phyloP scores from a whole-genome alignment of 2,797 vertebrate species.

The Bovichtus variegatus region DNA sequence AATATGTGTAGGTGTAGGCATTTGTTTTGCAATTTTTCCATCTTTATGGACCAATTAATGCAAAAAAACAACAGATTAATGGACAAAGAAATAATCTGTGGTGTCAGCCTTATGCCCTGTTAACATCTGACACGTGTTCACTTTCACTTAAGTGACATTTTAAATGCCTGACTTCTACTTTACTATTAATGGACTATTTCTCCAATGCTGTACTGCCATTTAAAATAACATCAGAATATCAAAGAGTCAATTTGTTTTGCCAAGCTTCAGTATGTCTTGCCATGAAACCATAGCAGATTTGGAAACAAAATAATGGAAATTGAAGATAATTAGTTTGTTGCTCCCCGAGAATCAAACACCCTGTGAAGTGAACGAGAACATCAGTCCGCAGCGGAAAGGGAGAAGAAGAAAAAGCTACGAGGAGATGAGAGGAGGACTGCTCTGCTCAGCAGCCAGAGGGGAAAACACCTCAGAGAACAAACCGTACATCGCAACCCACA shows the following conservation, averaged over 20 bases:
- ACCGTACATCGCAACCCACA: slow-evolving; percentile 18
- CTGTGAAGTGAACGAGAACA: background rate
- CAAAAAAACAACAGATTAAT: background rate
- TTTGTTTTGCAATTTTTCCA: background rate
- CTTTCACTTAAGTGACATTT: background rate
- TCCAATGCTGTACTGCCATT: too few species aligned
- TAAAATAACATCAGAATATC: background rate
- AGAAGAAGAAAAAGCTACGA: too few species aligned
- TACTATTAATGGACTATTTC: too few species aligned
- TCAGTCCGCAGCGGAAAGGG: background rate
- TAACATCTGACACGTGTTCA: too few species aligned
- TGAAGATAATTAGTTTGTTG: background rate
- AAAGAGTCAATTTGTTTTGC: background rate
- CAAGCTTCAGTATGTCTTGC: background rate
- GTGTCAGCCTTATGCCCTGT: background rate
- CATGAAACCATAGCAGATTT: background rate
- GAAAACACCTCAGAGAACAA: background rate
- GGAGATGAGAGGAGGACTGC: background rate
- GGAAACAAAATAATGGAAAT: background rate
- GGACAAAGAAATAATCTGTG: background rate
- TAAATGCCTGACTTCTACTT: background rate
- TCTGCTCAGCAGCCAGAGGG: background rate
- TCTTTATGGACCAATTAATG: background rate
- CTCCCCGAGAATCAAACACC: background rate
- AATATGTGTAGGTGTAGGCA: too few species aligned